Evolutionary conservation across 1,140 invertebrate species (phyloP).

Genomic region (Drosophila orosa): DNA sequence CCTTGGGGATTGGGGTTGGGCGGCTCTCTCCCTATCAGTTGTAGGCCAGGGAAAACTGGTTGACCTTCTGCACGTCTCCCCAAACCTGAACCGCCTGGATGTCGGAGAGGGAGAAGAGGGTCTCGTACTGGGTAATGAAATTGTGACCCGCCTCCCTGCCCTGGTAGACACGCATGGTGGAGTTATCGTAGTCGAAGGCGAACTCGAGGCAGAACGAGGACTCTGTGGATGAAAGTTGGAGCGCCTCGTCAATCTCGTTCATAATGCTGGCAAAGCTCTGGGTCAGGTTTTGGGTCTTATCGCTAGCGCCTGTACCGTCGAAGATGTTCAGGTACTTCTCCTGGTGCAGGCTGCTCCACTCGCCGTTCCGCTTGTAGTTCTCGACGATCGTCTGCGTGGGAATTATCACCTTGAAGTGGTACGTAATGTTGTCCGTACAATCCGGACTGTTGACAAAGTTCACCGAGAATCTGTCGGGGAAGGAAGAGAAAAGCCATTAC

Average conservation of each 20-base stretch:
- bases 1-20: conserved; percentile 33
- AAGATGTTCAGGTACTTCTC: conserved; percentile 63
- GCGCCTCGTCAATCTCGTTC: conserved; percentile 40
- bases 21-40: conserved; percentile 46
- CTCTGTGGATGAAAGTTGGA: conserved; percentile 75
- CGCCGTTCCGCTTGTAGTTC: conserved; percentile 69
- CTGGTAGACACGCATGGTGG: conserved; percentile 64
- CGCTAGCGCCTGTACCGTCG: conserved; percentile 64
- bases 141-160: conserved; percentile 57
- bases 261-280: conserved; percentile 42
- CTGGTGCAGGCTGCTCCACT: conserved; percentile 63
- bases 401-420: conserved; percentile 76
- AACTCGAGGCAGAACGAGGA: conserved; percentile 71
- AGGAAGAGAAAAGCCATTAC: conserved; percentile 4
- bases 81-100: conserved; percentile 76
- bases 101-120: conserved; percentile 51
- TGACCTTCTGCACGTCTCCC: conserved; percentile 78
- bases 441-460: conserved; percentile 74
- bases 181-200: conserved; percentile 62
- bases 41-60: conserved; percentile 59
- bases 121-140: conserved; percentile 56
- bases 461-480: conserved; percentile 72
- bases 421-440: conserved; percentile 72
- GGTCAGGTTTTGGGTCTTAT: conserved; percentile 23
- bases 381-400: conserved; percentile 62